These are phyloP conservation scores for Volucella inflata DNA, from an alignment of 2,888 invertebrate genomes.

Conservation along the genomic window DNA sequence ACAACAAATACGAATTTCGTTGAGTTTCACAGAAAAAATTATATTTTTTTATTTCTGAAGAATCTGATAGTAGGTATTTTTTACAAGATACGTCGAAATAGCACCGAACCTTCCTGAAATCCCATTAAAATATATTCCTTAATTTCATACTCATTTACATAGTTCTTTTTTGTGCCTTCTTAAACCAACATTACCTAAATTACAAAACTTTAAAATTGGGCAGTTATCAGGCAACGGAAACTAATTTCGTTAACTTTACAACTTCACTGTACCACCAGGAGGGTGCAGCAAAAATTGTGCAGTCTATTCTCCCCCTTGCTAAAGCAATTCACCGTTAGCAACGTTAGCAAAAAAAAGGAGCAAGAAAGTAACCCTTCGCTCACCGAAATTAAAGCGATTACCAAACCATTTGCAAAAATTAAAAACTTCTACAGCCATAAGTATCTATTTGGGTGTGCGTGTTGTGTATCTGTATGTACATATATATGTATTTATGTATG, in stretches of 20 bases:
- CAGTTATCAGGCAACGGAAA: slow-evolving; percentile 29
- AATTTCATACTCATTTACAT: background rate
- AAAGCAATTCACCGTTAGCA: slow-evolving; percentile 17
- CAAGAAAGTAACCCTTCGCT: slow-evolving; percentile 51
- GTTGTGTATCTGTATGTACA: background rate
- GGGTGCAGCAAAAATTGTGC: background rate
- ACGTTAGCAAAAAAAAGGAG: slow-evolving; percentile 33
- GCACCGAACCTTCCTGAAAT: background rate
- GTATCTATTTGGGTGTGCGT: slow-evolving; percentile 17
- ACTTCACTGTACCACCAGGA: slow-evolving; percentile 6
- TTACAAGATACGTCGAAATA: background rate
- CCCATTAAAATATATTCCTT: background rate
- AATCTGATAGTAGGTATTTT: background rate
- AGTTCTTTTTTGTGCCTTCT: background rate
- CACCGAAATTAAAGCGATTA: slow-evolving; percentile 66
- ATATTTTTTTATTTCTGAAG: background rate
- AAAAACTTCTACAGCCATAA: slow-evolving; percentile 58
- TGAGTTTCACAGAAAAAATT: too few relatives aligned
- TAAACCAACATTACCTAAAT: slow-evolving; percentile 37
- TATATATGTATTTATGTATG: background rate
- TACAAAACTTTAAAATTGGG: slow-evolving; percentile 58
- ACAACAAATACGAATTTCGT: too few relatives aligned
- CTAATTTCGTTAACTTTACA: slow-evolving; percentile 53
- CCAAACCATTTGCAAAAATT: slow-evolving; percentile 71
- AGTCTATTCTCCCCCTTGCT: background rate